Conservation (phyloP, 2,888 invertebrate genomes). For the Plusia festucae region DNA sequence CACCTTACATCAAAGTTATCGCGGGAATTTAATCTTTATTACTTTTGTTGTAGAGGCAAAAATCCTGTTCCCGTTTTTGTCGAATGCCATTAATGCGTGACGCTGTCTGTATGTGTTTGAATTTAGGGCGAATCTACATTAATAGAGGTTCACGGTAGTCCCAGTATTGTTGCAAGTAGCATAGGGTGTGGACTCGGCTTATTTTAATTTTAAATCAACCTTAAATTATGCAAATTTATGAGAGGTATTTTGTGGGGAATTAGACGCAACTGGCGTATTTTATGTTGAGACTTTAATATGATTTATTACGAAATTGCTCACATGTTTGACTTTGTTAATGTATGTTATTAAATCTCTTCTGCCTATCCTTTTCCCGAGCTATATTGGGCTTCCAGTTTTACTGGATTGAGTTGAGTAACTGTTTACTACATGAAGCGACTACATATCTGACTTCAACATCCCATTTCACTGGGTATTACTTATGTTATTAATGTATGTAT, state of each 20-base stretch:
- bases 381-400: too few species aligned
- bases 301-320: conserved; percentile 5
- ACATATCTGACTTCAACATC: too few species aligned
- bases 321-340: neutral
- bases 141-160: conserved; percentile 57
- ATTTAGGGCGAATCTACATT: conserved; percentile 58
- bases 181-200: conserved; percentile 58
- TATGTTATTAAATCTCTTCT: too few species aligned
- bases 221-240: conserved; percentile 64
- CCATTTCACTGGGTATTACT: too few species aligned
- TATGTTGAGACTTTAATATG: neutral
- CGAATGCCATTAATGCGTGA: conserved; percentile 25
- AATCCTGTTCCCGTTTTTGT: conserved; percentile 1
- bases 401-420: too few species aligned
- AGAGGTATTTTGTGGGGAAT: conserved; percentile 55
- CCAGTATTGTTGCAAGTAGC: conserved; percentile 50
- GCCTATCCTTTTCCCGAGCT: too few species aligned
- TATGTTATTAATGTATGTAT: too few species aligned
- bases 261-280: conserved; percentile 47
- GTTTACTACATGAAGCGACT: too few species aligned
- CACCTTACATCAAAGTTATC: conserved; percentile 13
- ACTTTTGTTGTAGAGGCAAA: neutral
- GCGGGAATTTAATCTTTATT: conserved; percentile 22
- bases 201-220: conserved; percentile 73
- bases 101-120: conserved; percentile 23